phyloP scores from a whole-genome alignment of 2,888 invertebrate genomes.

The Sarcophaga carnaria region DNA sequence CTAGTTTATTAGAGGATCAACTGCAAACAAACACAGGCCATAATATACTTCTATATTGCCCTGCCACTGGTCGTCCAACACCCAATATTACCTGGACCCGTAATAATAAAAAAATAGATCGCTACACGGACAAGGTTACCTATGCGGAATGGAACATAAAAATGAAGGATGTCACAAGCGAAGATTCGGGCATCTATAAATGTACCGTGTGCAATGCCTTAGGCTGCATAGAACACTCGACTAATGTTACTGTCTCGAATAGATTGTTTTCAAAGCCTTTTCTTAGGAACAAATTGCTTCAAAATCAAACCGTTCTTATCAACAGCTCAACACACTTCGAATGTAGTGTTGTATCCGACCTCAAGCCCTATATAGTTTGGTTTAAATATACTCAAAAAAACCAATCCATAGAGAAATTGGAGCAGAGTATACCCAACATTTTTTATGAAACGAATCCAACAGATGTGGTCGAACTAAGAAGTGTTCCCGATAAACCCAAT shows the following conservation, averaged over 20 bases:
- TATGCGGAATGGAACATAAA: conserved; percentile 87
- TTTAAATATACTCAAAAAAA: conserved; percentile 81
- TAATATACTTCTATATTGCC: conserved; percentile 85
- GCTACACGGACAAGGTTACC: conserved; percentile 86
- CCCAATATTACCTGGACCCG: conserved; percentile 94
- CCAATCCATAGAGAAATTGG: conserved; percentile 71
- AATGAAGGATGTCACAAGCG: conserved; percentile 90
- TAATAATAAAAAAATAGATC: conserved; percentile 86
- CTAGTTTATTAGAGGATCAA: conserved; percentile 63
- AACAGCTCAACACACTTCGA: conserved; percentile 88
- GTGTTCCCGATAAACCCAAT: conserved; percentile 81
- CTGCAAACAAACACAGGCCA: conserved; percentile 89
- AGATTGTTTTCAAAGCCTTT: conserved; percentile 92
- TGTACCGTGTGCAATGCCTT: conserved; percentile 92
- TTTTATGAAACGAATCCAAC: conserved; percentile 50
- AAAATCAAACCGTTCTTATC: conserved; percentile 89
- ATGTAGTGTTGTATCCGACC: conserved; percentile 92
- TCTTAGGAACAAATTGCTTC: conserved; percentile 90
- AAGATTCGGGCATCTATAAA: conserved; percentile 93
- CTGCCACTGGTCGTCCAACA: conserved; percentile 86
- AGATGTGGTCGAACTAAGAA: conserved; percentile 65
- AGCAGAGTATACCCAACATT: conserved; percentile 69
- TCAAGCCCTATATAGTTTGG: conserved; percentile 93
- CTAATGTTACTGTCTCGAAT: conserved; percentile 88
- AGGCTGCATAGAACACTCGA: conserved; percentile 90